phyloP scores from a whole-genome alignment of 2,113 vertebrate species.

The Glaucomys volans region DNA sequence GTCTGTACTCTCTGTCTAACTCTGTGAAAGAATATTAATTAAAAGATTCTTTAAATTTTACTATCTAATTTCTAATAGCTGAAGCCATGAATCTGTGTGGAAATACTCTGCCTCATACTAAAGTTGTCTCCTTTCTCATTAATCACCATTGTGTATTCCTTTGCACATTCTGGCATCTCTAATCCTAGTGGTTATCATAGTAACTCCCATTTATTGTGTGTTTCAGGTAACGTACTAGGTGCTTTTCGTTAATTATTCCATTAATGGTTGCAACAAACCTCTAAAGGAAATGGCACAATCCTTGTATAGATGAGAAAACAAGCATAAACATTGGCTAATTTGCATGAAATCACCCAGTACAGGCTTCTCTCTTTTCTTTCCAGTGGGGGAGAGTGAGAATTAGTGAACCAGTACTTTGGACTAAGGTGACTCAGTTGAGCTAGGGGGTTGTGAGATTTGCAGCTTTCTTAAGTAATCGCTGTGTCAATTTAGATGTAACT shows the following conservation, averaged over 20 bases:
- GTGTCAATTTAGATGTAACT: background rate
- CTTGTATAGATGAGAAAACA: constrained; percentile 4
- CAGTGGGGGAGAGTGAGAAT: background rate
- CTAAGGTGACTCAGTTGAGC: background rate
- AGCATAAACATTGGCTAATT: background rate
- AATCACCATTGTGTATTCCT: background rate
- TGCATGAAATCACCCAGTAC: background rate
- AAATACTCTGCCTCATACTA: background rate
- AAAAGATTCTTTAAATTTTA: background rate
- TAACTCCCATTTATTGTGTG: background rate
- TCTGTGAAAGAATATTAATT: background rate
- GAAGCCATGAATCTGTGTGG: background rate
- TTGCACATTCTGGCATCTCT: background rate
- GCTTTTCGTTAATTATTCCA: background rate
- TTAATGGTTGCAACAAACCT: background rate
- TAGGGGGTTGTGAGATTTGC: constrained; percentile 5
- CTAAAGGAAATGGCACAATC: background rate
- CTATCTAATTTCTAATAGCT: background rate
- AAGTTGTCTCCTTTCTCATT: background rate
- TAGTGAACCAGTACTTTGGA: background rate
- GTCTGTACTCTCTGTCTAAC: too few relatives aligned
- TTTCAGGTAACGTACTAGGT: background rate
- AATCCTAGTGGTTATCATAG: background rate
- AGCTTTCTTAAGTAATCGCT: background rate
- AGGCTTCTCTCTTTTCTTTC: background rate